Evolutionary conservation across 2,797 vertebrate genomes (phyloP).

Genomic region (Falco novaeseelandiae): DNA sequence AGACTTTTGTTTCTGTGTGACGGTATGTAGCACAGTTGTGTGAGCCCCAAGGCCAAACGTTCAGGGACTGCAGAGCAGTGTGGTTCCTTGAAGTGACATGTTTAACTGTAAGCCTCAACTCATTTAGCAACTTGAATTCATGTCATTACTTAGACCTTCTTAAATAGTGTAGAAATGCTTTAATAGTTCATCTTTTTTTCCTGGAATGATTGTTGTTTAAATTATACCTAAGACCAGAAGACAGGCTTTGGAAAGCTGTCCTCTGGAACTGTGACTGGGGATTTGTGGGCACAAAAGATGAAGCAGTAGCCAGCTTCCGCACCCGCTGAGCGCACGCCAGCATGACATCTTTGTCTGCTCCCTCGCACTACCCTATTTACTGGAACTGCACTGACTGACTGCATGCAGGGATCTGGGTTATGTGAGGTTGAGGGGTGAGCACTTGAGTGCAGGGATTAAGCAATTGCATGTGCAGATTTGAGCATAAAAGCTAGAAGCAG

Average conservation of each 20-base stretch:
- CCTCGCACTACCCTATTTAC: not conserved
- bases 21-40: not conserved
- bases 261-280: not conserved
- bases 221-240: not conserved
- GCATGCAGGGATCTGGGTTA: not conserved
- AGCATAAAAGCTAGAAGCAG: not conserved
- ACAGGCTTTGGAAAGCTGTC: not conserved
- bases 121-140: not conserved
- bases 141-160: not conserved
- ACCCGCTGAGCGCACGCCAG: not conserved
- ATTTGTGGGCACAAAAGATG: not conserved
- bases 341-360: not conserved
- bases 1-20: not conserved
- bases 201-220: not conserved
- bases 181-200: not conserved
- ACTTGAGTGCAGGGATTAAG: not conserved
- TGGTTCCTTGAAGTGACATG: not conserved
- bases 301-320: not conserved
- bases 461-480: not conserved
- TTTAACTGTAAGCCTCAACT: not conserved
- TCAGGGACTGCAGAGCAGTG: not conserved
- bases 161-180: not conserved
- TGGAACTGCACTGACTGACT: not conserved
- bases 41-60: not conserved
- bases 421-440: not conserved